A percentile compares a stretch with the other conserved stretches of the same genome.
phyloP scores from a whole-genome alignment of 2,888 invertebrate species.

The Xylota sylvarum region DNA sequence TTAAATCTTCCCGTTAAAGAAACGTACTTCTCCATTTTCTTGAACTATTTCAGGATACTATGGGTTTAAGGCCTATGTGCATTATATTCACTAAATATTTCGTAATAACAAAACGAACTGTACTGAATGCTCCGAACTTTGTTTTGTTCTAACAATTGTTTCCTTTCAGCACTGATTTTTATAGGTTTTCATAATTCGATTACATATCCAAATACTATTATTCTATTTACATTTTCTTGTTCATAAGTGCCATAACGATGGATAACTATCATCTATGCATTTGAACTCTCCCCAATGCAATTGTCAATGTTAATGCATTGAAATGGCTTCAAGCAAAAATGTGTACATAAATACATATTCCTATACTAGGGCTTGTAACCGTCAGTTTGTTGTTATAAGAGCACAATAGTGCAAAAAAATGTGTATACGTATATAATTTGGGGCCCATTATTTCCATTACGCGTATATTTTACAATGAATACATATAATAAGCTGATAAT shows the following conservation, averaged over 20 bases:
- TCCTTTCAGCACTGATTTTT: constrained; percentile 3
- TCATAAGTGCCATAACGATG: constrained; percentile 39
- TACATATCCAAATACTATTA: constrained; percentile 1
- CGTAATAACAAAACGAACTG: not conserved
- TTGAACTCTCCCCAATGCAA: constrained; percentile 23
- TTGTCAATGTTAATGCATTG: constrained; percentile 45
- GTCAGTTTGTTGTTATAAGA: too few species aligned
- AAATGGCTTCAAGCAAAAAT: constrained; percentile 46
- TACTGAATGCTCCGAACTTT: not conserved
- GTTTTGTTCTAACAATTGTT: not conserved
- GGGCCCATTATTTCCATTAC: too few species aligned
- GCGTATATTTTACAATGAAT: too few species aligned
- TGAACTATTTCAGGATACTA: not conserved
- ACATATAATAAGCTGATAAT: too few species aligned
- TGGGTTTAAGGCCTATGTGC: constrained; percentile 4
- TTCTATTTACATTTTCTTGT: constrained; percentile 21
- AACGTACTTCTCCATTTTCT: constrained; percentile 52
- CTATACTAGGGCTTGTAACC: not conserved
- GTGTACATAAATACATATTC: not conserved
- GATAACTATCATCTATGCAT: constrained; percentile 15
- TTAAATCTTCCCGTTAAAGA: not conserved
- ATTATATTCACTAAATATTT: constrained; percentile 13
- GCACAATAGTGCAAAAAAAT: too few species aligned
- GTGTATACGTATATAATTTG: too few species aligned
- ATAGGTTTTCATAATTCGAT: constrained; percentile 52